Evolutionary conservation across 2,888 invertebrate genomes (phyloP), one percentile per base, ranked within the genome.

Genomic region (Drosophila longiperda): DNA sequence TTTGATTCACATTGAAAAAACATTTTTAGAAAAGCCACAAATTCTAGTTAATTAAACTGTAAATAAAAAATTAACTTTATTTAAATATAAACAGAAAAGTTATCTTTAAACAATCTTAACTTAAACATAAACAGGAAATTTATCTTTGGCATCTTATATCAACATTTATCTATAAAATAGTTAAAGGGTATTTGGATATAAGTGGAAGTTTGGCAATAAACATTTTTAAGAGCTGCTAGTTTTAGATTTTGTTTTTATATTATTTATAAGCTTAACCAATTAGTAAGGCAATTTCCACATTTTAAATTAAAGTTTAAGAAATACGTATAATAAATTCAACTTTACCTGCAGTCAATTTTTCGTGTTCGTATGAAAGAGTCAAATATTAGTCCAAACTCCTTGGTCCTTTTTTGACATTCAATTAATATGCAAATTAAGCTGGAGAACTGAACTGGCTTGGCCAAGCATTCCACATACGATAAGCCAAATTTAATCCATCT

Each of bases 371-470:
- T 66, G 76, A 64, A 66, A 53, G 29, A 57, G 63, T 64, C 59
- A 62, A 70, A 70, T 75, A 52, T 70, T 72, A 72, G 29, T 6
- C 17, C 29, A 62, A 63, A 55, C 12, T 75, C 38, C 69, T 73
- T 78, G 66, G 63, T 67, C 71, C 79, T 75, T 87, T 88, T 86
- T 87, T 83, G 89, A 82, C 89, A 85, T 87, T 87, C 83, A 89
- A 87, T 87, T 87, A 87, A 87, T 87, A 87, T 87, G 89, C 86
- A 87, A 87, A 87, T 89, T 83, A 63, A 57, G 78, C 67, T 57
- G 40, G 42, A 57, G 62, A 71, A 55, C 61, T 49, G 73, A 55
- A 40, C 55, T 57, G 72, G 49, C 62, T 78, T 60, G 53, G 61
- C 63, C 54, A 61, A 48, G 34, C 57, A 59, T 68, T 73, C 60